Percentiles rank a stretch among this genome's conserved stretches.
These are phyloP conservation scores for Acrobasis consociella DNA, from an alignment of 2,888 invertebrate genomes.

Conservation along the genomic window DNA sequence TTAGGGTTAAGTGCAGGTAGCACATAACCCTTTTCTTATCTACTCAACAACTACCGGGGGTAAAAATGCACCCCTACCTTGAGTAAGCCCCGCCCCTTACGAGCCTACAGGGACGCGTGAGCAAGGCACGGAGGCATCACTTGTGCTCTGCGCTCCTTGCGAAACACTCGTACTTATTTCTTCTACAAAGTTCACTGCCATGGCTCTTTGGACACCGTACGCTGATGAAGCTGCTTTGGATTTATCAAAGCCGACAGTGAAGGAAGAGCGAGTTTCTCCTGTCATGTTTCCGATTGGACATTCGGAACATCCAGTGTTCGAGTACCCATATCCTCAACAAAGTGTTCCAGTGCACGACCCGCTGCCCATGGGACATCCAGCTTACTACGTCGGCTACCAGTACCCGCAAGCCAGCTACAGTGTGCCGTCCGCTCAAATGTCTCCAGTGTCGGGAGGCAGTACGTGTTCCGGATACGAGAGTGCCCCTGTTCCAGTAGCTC, in stretches of 20 bases:
- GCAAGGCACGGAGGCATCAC: conserved; percentile 38
- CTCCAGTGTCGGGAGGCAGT: conserved; percentile 43
- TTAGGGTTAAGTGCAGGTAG: conserved; percentile 33
- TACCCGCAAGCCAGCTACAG: conserved; percentile 34
- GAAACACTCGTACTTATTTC: conserved; percentile 27
- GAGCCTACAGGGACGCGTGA: conserved; percentile 36
- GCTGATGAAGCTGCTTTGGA: conserved; percentile 56
- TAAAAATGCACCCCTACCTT: conserved; percentile 25
- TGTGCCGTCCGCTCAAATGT: conserved; percentile 39
- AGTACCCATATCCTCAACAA: conserved; percentile 25
- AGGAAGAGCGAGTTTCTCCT: conserved; percentile 29
- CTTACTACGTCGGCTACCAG: conserved; percentile 32
- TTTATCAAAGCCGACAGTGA: conserved; percentile 43
- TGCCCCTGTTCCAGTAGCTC: conserved; percentile 3
- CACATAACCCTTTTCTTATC: conserved; percentile 29
- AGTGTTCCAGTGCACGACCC: conserved; percentile 15
- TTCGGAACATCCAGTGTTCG: conserved; percentile 17
- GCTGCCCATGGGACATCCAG: conserved; percentile 24
- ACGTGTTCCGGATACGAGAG: conserved; percentile 40
- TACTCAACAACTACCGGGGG: conserved; percentile 23
- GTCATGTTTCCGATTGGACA: conserved; percentile 12
- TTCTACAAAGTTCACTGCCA: conserved; percentile 31
- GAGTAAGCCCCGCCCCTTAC: conserved; percentile 28
- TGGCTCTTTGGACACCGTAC: conserved; percentile 72
- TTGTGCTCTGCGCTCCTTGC: conserved; percentile 31